Evolutionary conservation across 2,113 vertebrate species (phyloP), one percentile per base, ranked within the genome.

Genomic region (Gallinago paraguaiae): DNA sequence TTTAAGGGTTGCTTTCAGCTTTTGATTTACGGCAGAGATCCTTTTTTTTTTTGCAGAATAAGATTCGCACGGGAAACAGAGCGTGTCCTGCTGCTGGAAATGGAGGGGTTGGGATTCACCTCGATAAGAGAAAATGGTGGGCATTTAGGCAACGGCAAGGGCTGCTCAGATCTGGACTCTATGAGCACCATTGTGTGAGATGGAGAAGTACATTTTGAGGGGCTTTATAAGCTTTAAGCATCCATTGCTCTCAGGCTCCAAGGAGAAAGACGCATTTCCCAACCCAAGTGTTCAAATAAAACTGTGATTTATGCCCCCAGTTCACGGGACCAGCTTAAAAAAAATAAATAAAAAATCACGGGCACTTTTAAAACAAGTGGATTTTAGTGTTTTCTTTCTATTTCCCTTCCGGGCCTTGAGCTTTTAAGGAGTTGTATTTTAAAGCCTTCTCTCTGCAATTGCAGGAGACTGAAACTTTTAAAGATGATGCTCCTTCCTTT

Each of bases 1-100:
- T 97, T 96, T 92, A 96, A 87, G 92, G 82, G 92, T 86, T 68
- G 75, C 63, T 95, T 96, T 88, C 11, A 35, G 79, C 71, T 97
- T 90, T 96, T 94, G 81, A 97, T 95, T 97, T 93, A 95, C 1
- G 19, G 64, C 45, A 64, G 61, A 56, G 68, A 82, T 67, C 39
- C 39, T 69, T 82, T 88, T 90, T 95, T 59, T 41, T 46, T 46
- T 46, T 63, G 17, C 35, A 91, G 54, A 79, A 41, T 86, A 56
- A 90, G 96, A 90, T 87, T 63, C 30, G 4, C 1, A 19, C 37
- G 81, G 82, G 70, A 96, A 93, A 77, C 63, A 63, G 76, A 93
- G 90, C 13, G 3, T 46, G 71, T 57, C 64, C 91, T 81, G 93
- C 67, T 68, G 45, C 61, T 94, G 77, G 84, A 92, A 76, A 87